A percentile compares a stretch with the other conserved stretches of the same genome.
Conservation (phyloP, 1,140 invertebrate species). For the Ladona fulva region DNA sequence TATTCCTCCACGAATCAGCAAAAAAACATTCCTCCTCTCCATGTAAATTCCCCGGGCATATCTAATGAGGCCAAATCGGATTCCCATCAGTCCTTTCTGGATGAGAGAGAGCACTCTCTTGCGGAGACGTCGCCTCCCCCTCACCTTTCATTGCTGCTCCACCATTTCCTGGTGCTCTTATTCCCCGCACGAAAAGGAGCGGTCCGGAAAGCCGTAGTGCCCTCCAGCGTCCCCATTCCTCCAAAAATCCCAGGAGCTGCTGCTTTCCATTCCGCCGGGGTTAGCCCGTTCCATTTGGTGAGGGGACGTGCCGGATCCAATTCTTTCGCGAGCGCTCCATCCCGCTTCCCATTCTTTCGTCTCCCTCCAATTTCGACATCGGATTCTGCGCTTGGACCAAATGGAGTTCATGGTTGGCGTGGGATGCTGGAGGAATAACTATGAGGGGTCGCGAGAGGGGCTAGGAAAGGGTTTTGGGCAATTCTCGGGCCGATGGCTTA, state of each 20-base stretch:
- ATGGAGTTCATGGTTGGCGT: neutral
- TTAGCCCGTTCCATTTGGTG: neutral
- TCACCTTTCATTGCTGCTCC: neutral
- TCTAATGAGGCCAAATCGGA: no score
- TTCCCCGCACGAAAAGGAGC: neutral
- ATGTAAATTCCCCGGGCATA: no score
- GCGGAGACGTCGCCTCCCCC: neutral
- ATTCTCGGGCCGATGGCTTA: no score
- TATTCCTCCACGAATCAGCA: no score
- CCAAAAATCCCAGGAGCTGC: neutral
- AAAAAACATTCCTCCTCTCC: no score
- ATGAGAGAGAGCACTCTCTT: no score
- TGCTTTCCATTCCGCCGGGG: neutral
- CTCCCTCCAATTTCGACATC: neutral
- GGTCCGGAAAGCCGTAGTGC: neutral
- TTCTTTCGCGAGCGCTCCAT: neutral
- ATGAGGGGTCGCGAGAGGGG: no score
- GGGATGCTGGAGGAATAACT: neutral
- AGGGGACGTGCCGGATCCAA: neutral
- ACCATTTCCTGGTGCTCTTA: neutral
- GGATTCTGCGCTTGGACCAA: neutral
- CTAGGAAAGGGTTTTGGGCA: no score
- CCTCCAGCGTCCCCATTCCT: neutral
- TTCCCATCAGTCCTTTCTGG: no score
- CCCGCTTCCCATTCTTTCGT: neutral